These are phyloP conservation scores for Halcyon malimbica DNA, from an alignment of 2,113 vertebrate species.

Conservation along the genomic window DNA sequence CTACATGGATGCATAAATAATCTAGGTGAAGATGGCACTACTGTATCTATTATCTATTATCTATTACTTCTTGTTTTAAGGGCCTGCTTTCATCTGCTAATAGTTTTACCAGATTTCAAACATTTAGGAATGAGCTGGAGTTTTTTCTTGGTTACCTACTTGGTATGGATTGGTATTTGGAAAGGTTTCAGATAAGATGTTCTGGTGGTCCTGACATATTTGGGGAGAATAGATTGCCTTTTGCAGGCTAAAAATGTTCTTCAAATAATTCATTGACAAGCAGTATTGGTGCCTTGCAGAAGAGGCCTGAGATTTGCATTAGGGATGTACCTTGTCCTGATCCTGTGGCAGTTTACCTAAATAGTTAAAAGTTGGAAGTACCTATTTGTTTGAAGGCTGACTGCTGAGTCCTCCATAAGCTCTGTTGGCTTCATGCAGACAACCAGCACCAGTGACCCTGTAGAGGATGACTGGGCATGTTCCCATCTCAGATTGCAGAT, in stretches of 20 bases:
- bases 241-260: not conserved
- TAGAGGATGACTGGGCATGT: not conserved
- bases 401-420: not conserved
- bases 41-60: not conserved
- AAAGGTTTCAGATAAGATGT: not conserved
- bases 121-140: not conserved
- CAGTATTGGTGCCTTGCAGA: not conserved
- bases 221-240: not conserved
- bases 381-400: not conserved
- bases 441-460: not conserved
- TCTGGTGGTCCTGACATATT: not conserved
- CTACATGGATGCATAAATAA: not conserved
- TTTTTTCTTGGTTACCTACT: not conserved
- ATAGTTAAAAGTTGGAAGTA: not conserved
- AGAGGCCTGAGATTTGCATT: not conserved
- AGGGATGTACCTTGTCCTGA: not conserved
- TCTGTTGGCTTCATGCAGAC: not conserved
- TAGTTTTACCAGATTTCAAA: not conserved
- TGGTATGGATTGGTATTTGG: not conserved
- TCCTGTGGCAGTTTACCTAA: not conserved
- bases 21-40: not conserved
- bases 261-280: not conserved
- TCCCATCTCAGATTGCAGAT: accelerated
- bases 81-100: not conserved
- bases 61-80: not conserved